These are phyloP conservation scores for Catajapyx aquilonaris DNA, from an alignment of 1,140 invertebrate species.

Conservation along the genomic window DNA sequence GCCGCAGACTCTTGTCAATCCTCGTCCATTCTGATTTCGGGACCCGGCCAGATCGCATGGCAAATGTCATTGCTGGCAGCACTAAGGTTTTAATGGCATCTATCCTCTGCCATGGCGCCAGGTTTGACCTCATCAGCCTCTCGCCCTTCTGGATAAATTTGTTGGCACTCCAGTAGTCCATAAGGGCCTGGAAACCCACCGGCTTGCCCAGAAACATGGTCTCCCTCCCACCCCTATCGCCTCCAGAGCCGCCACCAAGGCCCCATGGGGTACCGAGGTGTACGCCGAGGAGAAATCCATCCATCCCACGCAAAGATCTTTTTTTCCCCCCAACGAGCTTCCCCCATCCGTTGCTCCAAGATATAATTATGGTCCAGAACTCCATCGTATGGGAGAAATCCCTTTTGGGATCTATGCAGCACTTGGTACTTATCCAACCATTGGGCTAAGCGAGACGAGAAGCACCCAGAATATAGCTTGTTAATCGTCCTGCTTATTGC, in stretches of 20 bases:
- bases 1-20: neutral
- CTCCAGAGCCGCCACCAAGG: neutral
- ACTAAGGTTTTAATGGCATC: constrained; percentile 13
- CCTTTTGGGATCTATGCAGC: constrained; percentile 7
- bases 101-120: constrained; percentile 13
- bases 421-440: constrained; percentile 2
- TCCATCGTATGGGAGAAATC: constrained; percentile 10
- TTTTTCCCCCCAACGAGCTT: neutral
- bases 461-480: constrained; percentile 4
- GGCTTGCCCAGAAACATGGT: constrained; percentile 7
- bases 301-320: constrained; percentile 1
- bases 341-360: neutral
- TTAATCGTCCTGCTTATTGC: constrained; percentile 4
- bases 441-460: neutral
- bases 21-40: constrained; percentile 1
- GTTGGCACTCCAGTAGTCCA: neutral
- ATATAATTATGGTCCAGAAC: constrained; percentile 10
- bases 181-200: constrained; percentile 4
- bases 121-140: constrained; percentile 1
- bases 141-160: neutral
- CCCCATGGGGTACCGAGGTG: constrained; percentile 1
- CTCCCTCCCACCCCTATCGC: neutral
- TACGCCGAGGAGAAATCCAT: neutral
- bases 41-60: neutral
- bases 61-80: constrained; percentile 8